These are phyloP conservation scores for Dryocosmus kuriphilus DNA, from an alignment of 2,888 invertebrate species.

Conservation along the genomic window DNA sequence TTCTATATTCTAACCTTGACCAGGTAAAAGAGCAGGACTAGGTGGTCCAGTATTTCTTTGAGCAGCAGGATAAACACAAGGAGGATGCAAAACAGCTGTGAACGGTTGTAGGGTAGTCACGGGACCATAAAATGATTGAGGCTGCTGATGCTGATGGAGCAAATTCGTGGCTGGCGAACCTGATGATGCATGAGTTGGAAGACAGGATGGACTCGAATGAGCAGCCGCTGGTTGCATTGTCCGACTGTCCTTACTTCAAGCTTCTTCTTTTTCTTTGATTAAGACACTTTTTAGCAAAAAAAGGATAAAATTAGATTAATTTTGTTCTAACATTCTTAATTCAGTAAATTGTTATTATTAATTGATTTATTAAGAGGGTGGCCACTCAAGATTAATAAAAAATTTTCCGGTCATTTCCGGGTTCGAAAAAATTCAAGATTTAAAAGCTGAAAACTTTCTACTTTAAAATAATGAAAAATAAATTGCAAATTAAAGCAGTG, in stretches of 20 bases:
- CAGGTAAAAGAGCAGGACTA: constrained; percentile 57
- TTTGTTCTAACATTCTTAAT: background rate
- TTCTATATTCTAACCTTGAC: constrained; percentile 62
- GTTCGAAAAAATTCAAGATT: too few species aligned
- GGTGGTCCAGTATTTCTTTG: constrained; percentile 62
- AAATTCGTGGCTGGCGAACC: constrained; percentile 55
- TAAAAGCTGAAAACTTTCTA: too few species aligned
- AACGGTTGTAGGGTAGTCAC: constrained; percentile 66
- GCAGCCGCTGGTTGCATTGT: constrained; percentile 70
- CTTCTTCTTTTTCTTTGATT: background rate
- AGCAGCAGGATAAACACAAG: constrained; percentile 66
- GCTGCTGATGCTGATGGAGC: constrained; percentile 59
- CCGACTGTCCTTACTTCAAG: constrained; percentile 51
- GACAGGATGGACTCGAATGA: constrained; percentile 65
- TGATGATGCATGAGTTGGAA: constrained; percentile 58
- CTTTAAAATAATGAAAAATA: too few species aligned
- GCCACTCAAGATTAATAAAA: background rate
- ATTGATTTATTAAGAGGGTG: too few species aligned
- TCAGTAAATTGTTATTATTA: too few species aligned
- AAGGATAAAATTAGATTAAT: background rate
- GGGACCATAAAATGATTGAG: constrained; percentile 68
- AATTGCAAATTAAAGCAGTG: too few species aligned
- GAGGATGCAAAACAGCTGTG: constrained; percentile 64
- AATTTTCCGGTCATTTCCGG: background rate
- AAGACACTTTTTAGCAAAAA: background rate